These are phyloP conservation scores for Pissodes strobi DNA, from an alignment of 1,140 invertebrate species.

Conservation along the genomic window DNA sequence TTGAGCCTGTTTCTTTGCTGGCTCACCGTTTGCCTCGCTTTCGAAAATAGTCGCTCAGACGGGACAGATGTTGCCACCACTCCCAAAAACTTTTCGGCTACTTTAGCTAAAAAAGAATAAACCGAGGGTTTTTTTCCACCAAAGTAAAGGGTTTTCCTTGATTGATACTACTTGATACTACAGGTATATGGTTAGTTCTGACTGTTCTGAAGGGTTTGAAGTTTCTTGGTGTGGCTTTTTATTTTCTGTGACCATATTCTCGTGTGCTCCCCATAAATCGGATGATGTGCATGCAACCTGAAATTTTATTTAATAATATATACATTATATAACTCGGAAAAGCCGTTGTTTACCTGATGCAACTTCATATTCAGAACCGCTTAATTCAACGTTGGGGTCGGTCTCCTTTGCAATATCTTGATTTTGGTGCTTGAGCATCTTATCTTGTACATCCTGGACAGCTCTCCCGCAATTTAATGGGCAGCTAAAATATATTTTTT, in stretches of 20 bases:
- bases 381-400: background rate
- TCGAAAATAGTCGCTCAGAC: constrained; percentile 5
- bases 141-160: constrained; percentile 1
- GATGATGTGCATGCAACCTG: background rate
- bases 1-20: constrained; percentile 1
- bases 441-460: background rate
- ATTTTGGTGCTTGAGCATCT: background rate
- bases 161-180: background rate
- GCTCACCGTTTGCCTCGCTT: background rate
- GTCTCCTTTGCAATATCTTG: background rate
- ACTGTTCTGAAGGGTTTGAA: too few relatives aligned
- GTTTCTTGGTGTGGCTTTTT: background rate
- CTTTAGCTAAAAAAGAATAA: background rate
- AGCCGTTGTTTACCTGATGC: background rate
- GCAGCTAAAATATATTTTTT: constrained; percentile 1
- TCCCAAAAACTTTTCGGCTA: background rate
- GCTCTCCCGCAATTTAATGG: constrained; percentile 1
- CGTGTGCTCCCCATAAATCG: background rate
- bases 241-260: too few relatives aligned
- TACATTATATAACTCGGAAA: background rate
- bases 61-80: background rate
- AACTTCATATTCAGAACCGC: background rate
- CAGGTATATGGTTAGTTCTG: background rate
- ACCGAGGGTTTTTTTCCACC: background rate
- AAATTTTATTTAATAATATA: background rate